These are phyloP conservation scores for Azorinus chamasolen DNA, from an alignment of 2,888 invertebrate genomes.

Conservation along the genomic window DNA sequence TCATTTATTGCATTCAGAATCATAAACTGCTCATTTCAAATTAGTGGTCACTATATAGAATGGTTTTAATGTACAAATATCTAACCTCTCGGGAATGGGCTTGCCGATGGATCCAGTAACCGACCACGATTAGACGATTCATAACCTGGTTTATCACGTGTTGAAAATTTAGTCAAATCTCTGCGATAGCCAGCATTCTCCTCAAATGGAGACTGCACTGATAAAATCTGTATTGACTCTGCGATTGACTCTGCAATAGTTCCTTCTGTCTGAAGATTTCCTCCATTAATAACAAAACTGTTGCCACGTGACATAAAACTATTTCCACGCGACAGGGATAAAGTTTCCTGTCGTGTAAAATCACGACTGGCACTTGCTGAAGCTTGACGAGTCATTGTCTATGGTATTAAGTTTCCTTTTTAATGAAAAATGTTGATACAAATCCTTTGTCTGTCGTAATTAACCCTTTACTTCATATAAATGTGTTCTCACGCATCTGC, in stretches of 20 bases:
- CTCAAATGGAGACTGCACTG: conserved; percentile 49
- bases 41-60: too few relatives aligned
- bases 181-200: conserved; percentile 30
- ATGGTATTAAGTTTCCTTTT: too few relatives aligned
- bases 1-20: too few relatives aligned
- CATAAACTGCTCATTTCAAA: too few relatives aligned
- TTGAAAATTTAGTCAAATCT: conserved; percentile 44
- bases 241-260: conserved; percentile 55
- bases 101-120: too few relatives aligned
- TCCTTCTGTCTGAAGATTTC: conserved; percentile 38
- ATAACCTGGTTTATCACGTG: conserved; percentile 30
- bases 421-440: too few relatives aligned
- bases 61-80: too few relatives aligned
- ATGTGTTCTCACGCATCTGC: too few relatives aligned
- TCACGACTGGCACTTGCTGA: not conserved
- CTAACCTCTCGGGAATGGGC: too few relatives aligned
- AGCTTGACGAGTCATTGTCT: conserved; percentile 3
- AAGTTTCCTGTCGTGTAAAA: conserved; percentile 32
- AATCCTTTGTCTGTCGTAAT: too few relatives aligned
- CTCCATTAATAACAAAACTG: conserved; percentile 26
- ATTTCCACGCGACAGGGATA: conserved; percentile 50
- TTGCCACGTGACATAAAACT: conserved; percentile 47
- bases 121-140: too few relatives aligned
- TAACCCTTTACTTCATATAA: too few relatives aligned
- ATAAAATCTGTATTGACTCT: conserved; percentile 51